Evolutionary conservation across 2,888 invertebrate species (phyloP).

Genomic region (Magallana nippona): DNA sequence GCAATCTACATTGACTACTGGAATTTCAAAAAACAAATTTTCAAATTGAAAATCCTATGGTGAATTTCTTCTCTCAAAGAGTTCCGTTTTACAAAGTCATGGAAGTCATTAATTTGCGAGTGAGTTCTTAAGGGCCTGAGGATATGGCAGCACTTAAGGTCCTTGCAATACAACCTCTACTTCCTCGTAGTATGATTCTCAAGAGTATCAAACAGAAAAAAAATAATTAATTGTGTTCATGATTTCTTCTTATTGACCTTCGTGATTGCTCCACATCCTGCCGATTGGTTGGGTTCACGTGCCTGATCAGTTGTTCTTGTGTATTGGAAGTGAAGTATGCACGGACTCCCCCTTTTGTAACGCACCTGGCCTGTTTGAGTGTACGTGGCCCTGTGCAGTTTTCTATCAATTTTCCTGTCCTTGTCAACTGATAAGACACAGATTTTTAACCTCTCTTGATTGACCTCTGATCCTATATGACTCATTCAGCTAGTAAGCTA

Average conservation of each 20-base stretch:
- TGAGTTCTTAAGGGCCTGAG: not conserved
- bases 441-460: not conserved
- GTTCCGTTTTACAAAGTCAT: too few species aligned
- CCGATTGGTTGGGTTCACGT: not conserved
- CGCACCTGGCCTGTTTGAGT: not conserved
- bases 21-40: not conserved
- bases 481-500: not conserved
- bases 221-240: slow-evolving; percentile 6
- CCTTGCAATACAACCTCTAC: not conserved
- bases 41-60: too few species aligned
- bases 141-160: not conserved
- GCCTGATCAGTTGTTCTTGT: not conserved
- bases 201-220: not conserved
- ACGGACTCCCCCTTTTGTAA: not conserved
- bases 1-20: not conserved
- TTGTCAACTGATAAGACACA: slow-evolving; percentile 33
- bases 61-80: too few species aligned
- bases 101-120: not conserved
- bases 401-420: slow-evolving; percentile 32
- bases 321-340: not conserved
- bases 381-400: slow-evolving; percentile 31
- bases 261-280: not conserved
- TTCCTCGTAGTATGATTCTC: slow-evolving; percentile 13
- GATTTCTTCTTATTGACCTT: slow-evolving; percentile 11
- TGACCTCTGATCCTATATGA: not conserved